These are phyloP conservation scores for Periphyllus acericola DNA, from an alignment of 2,888 invertebrate species.

Conservation along the genomic window DNA sequence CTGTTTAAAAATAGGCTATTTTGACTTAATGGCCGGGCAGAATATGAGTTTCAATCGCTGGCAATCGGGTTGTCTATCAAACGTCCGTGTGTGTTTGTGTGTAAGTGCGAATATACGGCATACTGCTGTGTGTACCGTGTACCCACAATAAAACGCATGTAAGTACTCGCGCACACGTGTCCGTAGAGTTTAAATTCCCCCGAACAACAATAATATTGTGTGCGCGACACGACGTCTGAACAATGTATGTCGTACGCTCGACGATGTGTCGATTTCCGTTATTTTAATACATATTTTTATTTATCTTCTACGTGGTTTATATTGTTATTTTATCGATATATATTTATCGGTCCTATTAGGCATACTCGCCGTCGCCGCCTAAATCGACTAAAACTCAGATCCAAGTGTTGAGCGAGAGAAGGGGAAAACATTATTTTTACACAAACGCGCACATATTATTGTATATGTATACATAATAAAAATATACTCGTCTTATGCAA, in stretches of 20 bases:
- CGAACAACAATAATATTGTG: background rate
- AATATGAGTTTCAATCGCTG: constrained; percentile 18
- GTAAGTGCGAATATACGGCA: background rate
- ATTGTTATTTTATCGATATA: background rate
- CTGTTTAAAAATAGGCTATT: constrained; percentile 56
- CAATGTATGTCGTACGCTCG: background rate
- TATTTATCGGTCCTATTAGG: constrained; percentile 8
- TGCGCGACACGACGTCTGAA: background rate
- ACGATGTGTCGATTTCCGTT: background rate
- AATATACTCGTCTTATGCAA: background rate
- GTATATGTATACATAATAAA: constrained; percentile 4
- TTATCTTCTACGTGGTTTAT: background rate
- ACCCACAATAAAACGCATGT: no score
- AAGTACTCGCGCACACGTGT: background rate
- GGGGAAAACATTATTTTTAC: background rate
- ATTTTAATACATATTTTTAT: background rate
- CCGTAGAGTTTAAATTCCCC: background rate
- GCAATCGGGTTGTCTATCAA: constrained; percentile 25
- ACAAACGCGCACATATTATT: background rate
- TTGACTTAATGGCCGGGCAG: constrained; percentile 1
- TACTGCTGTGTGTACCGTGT: background rate
- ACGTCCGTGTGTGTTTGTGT: background rate
- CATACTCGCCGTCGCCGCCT: background rate
- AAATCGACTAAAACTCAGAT: background rate
- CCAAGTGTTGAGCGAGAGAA: background rate